Base-by-base conservation (phyloP, 2,888 invertebrate genomes). In the Drosophila parthenogenetica region DNA sequence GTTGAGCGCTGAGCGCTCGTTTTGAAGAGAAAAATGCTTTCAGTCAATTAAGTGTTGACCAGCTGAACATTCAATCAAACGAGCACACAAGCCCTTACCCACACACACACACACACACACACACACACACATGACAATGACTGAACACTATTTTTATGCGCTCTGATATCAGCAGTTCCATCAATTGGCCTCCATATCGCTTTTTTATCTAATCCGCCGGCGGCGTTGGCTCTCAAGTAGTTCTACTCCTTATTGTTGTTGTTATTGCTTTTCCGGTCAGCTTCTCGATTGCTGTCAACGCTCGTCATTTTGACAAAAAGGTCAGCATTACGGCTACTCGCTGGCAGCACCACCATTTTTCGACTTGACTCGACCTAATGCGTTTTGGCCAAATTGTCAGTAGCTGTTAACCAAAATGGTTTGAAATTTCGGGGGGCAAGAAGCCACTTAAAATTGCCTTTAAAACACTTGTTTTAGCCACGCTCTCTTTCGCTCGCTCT, bases 11-110 rank as follows among this genome's bases (percentile, higher is more conserved):
- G 35, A 35, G 40, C 50, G 29, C 59, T 71, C 35, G 43, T 59
- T 29, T 49, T 14, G 49, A 32, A 17, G 32, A 32, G 54, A 17
- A 17, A 51, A 71, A 62, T 45, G 59, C 55, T 60, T 58, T 66
- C 42, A 59, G 59, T 66, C 74, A 74, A 74, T 74, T 74, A 77
- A 67, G 13, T 35, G 51, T 32, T 66, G 71, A 43, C 39, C 77
- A 61, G 63, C 25, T 51, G 58, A 55, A 53, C 71, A 76, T 76
- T 73, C 73, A 73, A 70, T 73, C 71, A 73, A 76, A 65, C 39
- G 29, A 49, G 39, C 37, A 45, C 14, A 14, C 32, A 19, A 11
- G 14, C 63, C 57, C 50, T 70, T 65, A 76, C 76, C 65, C 70
- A 71, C 19, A 19, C 19, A 8, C 29, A 29, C 37, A 37, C 14